Base-by-base conservation (phyloP, 1,140 invertebrate species). In the Leptinotarsa defecta region DNA sequence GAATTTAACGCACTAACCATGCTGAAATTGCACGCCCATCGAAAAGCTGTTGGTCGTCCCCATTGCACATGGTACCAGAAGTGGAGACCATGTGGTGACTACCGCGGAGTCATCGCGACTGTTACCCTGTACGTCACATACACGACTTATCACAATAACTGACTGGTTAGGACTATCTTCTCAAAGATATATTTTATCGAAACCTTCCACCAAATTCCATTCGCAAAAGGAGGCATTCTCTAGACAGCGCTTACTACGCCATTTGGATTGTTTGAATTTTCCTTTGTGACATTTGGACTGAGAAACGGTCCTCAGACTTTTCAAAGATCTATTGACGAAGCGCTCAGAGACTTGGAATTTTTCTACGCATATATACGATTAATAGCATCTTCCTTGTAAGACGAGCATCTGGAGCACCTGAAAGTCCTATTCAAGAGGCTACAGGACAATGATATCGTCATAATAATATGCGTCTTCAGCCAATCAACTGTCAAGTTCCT, bases 241-340 rank as follows among this genome's bases (percentile, higher is more conserved):
- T 86, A 87, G 74, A 87, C 85, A 1, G 83, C 85, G 0, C 81
- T 87, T 3, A 83, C 75, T 4, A 85, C 83, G 3, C 83, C 83
- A 11, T 86, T 86, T 62, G 81, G 85, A 1, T 71, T 87, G 13
- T 86, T 82, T 70, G 81, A 84, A 75, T 82, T 78, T 20, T 27
- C 62, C 1, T 49, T 48, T 8, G 81, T 81, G 74, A 68, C 76
- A 11, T 85, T 86, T 76, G 83, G 85, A 4, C 71, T 86, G n/a
- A 20, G 77, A 4, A 85, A 86, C 67, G 82, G 83, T 8, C 81
- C 80, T 1, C 83, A 86, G 76, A 84, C 83, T 0, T 90, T 89
- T 72, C 86, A 89, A 80, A 76, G 89, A 3, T 85, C 87, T 24
- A 88, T 90, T 74, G 84, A 89, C 77, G 48, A 83, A n/a, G 81